Percentiles rank a stretch among this genome's conserved stretches.
Conservation (phyloP, 2,888 invertebrate genomes). For the Drosophila demipolita region DNA sequence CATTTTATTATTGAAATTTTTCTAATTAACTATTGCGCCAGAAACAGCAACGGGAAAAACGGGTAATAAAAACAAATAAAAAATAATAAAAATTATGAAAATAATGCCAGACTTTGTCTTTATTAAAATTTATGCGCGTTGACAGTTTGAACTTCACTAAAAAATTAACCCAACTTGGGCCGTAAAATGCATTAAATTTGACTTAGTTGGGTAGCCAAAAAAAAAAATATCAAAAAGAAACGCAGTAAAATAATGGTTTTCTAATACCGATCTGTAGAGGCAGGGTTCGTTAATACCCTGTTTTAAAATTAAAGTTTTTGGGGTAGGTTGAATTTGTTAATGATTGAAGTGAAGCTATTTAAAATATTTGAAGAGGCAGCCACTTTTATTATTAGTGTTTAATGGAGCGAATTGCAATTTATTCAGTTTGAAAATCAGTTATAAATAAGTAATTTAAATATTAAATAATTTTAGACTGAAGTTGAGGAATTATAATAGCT, state of each 20-base stretch:
- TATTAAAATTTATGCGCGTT: conserved; percentile 75
- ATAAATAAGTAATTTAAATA: too few species aligned
- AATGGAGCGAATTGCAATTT: accelerated
- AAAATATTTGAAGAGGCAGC: not conserved
- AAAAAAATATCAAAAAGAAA: conserved; percentile 23
- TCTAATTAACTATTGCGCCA: conserved; percentile 76
- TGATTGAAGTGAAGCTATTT: not conserved
- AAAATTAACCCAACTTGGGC: conserved; percentile 72
- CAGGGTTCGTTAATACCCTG: conserved; percentile 26
- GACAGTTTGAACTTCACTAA: conserved; percentile 72
- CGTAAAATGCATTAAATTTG: conserved; percentile 69
- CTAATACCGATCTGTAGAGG: conserved; percentile 8
- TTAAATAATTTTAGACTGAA: not conserved
- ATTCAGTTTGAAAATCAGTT: not conserved
- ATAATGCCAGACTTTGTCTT: conserved; percentile 59
- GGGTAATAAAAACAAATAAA: conserved; percentile 6
- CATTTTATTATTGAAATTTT: conserved; percentile 71
- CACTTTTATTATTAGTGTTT: not conserved
- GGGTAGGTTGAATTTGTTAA: not conserved
- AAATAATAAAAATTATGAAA: conserved; percentile 60
- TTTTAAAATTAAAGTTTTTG: not conserved
- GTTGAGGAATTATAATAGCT: not conserved
- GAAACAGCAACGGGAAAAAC: conserved; percentile 33
- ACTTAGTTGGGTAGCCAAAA: conserved; percentile 48
- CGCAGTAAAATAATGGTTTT: conserved; percentile 18